A percentile compares a stretch with the other conserved stretches of the same genome.
Conservation (phyloP, 2,888 invertebrate species). For the Macrophya alboannulata region DNA sequence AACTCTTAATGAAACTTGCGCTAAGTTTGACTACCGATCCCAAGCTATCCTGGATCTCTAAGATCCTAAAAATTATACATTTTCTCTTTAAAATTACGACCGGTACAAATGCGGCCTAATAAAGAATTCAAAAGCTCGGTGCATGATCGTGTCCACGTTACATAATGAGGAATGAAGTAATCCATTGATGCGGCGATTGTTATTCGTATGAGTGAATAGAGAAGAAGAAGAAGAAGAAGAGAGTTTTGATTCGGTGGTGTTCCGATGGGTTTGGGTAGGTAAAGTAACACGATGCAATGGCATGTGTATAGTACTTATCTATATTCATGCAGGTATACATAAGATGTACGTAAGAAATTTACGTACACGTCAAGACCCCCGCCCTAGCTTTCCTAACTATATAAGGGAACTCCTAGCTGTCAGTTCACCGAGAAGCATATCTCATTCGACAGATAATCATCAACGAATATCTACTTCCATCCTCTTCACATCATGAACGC, state of each 20-base stretch:
- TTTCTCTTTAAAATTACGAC: neutral
- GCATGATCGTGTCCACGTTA: conserved; percentile 13
- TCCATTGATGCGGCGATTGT: conserved; percentile 4
- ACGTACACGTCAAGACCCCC: conserved; percentile 33
- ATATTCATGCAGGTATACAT: conserved; percentile 38
- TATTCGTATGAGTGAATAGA: conserved; percentile 7
- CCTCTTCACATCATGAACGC: conserved; percentile 24
- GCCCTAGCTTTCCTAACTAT: conserved; percentile 29
- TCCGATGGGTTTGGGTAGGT: neutral
- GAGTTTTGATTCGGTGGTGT: neutral
- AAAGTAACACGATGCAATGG: conserved; percentile 1
- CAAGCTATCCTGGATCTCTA: neutral
- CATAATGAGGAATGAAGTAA: conserved; percentile 28
- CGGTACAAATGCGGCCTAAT: conserved; percentile 27
- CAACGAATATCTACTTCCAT: conserved; percentile 11
- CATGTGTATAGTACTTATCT: conserved; percentile 19
- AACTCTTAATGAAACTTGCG: neutral
- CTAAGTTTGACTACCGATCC: neutral
- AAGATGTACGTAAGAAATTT: conserved; percentile 34
- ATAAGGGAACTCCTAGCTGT: conserved; percentile 46
- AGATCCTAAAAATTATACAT: neutral
- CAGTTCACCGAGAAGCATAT: conserved; percentile 42
- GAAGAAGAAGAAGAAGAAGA: neutral
- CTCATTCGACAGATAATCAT: conserved; percentile 46
- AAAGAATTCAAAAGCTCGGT: neutral